Conservation (phyloP, 2,888 invertebrate species). For the Erebia ligea region DNA sequence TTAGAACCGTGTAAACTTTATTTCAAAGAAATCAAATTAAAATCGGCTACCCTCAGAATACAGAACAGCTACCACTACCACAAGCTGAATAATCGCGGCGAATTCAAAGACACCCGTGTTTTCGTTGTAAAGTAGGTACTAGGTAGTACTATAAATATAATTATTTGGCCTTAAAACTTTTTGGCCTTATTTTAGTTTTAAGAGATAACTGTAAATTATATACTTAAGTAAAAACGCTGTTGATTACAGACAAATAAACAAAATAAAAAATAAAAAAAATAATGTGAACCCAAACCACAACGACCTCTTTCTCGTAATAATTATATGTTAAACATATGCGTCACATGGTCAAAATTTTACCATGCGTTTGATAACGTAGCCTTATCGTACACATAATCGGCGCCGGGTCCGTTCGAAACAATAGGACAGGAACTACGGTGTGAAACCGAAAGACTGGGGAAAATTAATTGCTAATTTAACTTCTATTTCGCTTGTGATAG, state of each 20-base stretch:
- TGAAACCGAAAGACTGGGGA: conserved; percentile 37
- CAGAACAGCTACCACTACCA: too few relatives aligned
- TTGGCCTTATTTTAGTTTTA: too few relatives aligned
- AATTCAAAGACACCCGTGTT: too few relatives aligned
- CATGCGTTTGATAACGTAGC: conserved; percentile 50
- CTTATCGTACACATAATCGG: conserved; percentile 45
- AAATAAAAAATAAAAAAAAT: too few relatives aligned
- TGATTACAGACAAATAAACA: too few relatives aligned
- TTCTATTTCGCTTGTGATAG: conserved; percentile 28
- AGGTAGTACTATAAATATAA: neutral
- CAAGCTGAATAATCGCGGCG: too few relatives aligned
- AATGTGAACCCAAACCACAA: conserved; percentile 12
- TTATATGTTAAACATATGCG: conserved; percentile 29
- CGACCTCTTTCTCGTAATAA: conserved; percentile 26
- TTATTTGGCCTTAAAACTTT: too few relatives aligned
- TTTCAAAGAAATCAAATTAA: neutral
- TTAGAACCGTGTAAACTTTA: too few relatives aligned
- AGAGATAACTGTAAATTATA: too few relatives aligned
- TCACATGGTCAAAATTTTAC: conserved; percentile 39
- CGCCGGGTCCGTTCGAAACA: conserved; percentile 66
- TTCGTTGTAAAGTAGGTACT: neutral
- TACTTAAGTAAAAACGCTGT: too few relatives aligned
- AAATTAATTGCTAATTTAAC: conserved; percentile 26
- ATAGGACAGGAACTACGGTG: conserved; percentile 73
- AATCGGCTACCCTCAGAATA: too few relatives aligned